Evolutionary conservation across 2,797 vertebrate species (phyloP), one percentile per base, ranked within the genome.

Genomic region (Microcaecilia unicolor): DNA sequence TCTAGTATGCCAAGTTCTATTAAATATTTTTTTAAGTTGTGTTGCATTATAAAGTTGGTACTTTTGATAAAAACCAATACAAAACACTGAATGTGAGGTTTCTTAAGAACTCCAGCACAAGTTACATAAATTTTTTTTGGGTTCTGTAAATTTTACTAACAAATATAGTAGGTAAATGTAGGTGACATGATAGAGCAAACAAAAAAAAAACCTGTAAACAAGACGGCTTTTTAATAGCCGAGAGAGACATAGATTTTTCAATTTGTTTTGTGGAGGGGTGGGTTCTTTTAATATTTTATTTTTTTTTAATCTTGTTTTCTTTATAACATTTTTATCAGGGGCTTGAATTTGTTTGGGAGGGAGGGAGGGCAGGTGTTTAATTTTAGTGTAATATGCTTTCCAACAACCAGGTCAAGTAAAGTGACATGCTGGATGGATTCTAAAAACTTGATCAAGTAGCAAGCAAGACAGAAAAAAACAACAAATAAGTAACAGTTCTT

Each of bases 381-480:
- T 51, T 61, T 58, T 31, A 39, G 58, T 60, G 18, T 51, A 65
- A 64, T 74, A 67, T 71, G 77, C 37, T 70, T 86, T 84, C 80
- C 58, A 76, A 89, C 88, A 90, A 91, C 88, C 86, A 88, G 80
- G 81, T 89, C 69, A 63, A 73, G n/a, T n/a, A 74, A 84, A 86
- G 78, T 76, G 83, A 89, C 88, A 93, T 91, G 87, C 88, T 92
- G 88, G 85, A 89, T 72, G 78, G 87, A 90, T 92, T 86, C 85
- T 84, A 76, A 80, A 73, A 80, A 85, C 82, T 84, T 80, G 82
- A 85, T 89, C 70, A 73, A 89, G 77, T 86, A 80, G 86, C 85
- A 84, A 87, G 67, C n/a, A n/a, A n/a, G n/a, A 55, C 39, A 68
- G 62, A 44, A 58, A 67, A 52, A 59, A 37, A 43, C 52, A n/a